A percentile compares a stretch with the other conserved stretches of the same genome.
These are phyloP conservation scores for Xenopus borealis DNA, from an alignment of 2,113 vertebrate genomes.

Conservation along the genomic window DNA sequence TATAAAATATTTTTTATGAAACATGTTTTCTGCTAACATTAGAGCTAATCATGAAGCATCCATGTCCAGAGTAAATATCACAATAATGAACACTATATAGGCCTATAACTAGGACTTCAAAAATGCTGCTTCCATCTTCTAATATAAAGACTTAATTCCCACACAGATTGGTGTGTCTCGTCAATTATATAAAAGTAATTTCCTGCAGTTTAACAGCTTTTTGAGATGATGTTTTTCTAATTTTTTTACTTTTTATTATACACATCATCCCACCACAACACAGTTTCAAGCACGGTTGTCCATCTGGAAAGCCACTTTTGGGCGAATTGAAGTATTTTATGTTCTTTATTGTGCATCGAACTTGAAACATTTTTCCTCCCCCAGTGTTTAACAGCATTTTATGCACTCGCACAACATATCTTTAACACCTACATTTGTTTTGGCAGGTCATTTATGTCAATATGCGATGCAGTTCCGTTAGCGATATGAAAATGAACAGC, in stretches of 20 bases:
- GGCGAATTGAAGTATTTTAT: not conserved
- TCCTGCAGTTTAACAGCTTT: not conserved
- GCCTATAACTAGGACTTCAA: too few relatives aligned
- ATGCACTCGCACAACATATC: constrained; percentile 2
- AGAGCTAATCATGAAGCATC: too few relatives aligned
- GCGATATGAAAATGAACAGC: not conserved
- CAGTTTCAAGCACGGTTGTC: not conserved
- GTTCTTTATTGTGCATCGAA: not conserved
- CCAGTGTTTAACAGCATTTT: not conserved
- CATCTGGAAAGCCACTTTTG: constrained; percentile 1
- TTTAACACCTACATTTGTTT: constrained; percentile 18
- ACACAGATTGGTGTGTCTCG: not conserved
- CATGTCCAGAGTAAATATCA: too few relatives aligned
- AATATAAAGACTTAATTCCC: not conserved
- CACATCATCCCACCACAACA: not conserved
- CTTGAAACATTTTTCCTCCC: not conserved
- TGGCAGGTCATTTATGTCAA: constrained; percentile 19
- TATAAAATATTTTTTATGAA: too few relatives aligned
- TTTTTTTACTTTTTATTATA: not conserved
- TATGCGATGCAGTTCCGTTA: constrained; percentile 5
- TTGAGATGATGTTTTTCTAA: not conserved
- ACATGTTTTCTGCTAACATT: too few relatives aligned
- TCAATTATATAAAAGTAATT: not conserved
- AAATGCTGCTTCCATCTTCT: too few relatives aligned
- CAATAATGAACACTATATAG: too few relatives aligned